Conservation (phyloP, 2,797 vertebrate species). For the Pangasius macronema region DNA sequence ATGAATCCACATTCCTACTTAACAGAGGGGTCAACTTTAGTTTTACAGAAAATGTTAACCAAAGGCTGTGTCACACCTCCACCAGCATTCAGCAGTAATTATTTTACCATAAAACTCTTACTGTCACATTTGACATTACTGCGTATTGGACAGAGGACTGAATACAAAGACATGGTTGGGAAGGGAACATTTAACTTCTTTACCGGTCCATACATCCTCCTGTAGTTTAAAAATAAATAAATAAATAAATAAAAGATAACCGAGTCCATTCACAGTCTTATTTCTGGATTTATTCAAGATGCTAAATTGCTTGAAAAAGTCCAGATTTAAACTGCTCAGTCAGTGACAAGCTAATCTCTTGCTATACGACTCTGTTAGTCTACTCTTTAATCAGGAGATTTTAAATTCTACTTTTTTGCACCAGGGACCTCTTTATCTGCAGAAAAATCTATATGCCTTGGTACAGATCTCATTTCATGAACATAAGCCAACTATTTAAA, state of each 20-base stretch:
- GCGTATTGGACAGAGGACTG: conserved; percentile 31
- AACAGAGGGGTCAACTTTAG: conserved; percentile 10
- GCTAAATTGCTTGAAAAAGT: conserved; percentile 48
- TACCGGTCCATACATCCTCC: conserved; percentile 67
- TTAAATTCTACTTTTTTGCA: neutral
- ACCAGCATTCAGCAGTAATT: neutral
- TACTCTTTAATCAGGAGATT: neutral
- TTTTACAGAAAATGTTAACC: neutral
- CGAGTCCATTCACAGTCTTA: neutral
- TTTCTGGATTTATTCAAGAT: neutral
- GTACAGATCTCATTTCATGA: neutral
- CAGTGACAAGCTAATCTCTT: conserved; percentile 49
- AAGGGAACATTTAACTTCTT: conserved; percentile 50
- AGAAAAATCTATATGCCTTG: neutral
- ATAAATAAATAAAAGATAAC: conserved; percentile 63
- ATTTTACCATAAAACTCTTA: conserved; percentile 11
- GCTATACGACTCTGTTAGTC: conserved; percentile 50
- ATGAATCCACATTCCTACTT: conserved; percentile 31
- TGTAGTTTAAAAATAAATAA: conserved; percentile 60
- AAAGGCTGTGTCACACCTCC: neutral
- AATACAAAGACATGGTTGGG: conserved; percentile 71
- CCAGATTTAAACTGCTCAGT: too few species aligned
- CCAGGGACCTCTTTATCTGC: neutral
- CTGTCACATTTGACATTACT: neutral
- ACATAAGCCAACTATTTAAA: neutral